Evolutionary conservation across 1,140 invertebrate species (phyloP).

Genomic region (Aphidius ervi): DNA sequence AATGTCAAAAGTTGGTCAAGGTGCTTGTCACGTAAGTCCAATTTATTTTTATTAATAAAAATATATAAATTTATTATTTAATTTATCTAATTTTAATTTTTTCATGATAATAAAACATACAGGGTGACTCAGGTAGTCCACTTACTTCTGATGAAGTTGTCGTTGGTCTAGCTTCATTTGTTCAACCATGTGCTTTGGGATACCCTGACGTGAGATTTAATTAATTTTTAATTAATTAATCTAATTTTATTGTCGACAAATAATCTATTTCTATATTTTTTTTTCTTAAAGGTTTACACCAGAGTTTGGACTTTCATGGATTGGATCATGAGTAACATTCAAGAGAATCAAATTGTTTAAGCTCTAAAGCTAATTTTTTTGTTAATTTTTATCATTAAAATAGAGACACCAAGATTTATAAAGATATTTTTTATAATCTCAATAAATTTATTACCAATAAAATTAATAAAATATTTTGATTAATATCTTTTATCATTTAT

Average conservation of each 20-base stretch:
- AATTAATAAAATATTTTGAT: no score
- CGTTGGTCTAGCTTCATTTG: constrained; percentile 59
- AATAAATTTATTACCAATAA: no score
- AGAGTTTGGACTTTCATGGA: no score
- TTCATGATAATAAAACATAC: neutral
- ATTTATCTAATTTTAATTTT: neutral
- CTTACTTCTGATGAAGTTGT: constrained; percentile 42
- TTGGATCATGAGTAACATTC: no score
- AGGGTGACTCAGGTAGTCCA: constrained; percentile 57
- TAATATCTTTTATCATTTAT: no score
- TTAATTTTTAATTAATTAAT: constrained; percentile 41
- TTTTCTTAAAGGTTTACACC: no score
- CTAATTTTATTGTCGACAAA: constrained; percentile 33
- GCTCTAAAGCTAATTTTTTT: no score
- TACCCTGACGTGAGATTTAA: constrained; percentile 50
- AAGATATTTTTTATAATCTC: no score
- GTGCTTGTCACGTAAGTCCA: constrained; percentile 56
- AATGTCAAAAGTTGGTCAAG: constrained; percentile 57
- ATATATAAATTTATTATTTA: neutral
- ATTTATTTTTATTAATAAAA: neutral
- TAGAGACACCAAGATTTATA: no score
- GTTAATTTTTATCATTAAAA: no score
- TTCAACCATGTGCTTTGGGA: constrained; percentile 55
- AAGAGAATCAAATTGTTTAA: no score
- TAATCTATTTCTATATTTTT: no score